Conservation (phyloP, 2,113 vertebrate species). For the Gulo gulo region DNA sequence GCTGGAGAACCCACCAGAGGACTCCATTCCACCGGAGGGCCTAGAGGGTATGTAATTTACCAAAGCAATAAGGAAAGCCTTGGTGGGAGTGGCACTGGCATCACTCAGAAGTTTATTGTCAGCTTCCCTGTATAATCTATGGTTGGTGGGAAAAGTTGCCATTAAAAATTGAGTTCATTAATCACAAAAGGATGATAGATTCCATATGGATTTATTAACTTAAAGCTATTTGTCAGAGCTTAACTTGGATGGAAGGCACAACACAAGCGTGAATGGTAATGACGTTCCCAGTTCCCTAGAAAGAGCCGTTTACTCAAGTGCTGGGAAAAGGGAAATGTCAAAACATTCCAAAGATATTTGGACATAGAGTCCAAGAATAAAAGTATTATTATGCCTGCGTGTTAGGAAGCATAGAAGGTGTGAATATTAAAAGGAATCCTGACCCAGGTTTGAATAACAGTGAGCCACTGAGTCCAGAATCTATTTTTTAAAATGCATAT, state of each 20-base stretch:
- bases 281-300: neutral
- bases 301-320: neutral
- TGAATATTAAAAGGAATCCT: neutral
- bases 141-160: neutral
- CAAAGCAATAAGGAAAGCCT: neutral
- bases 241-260: neutral
- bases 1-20: neutral
- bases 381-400: neutral
- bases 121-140: neutral
- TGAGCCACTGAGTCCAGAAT: neutral
- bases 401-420: neutral
- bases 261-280: neutral
- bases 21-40: neutral
- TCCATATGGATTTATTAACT: neutral
- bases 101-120: neutral
- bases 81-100: neutral
- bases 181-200: neutral
- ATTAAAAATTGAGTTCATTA: neutral
- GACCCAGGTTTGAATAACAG: neutral
- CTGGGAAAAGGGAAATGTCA: neutral
- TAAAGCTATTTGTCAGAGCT: neutral
- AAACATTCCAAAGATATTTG: neutral
- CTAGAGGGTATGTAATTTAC: neutral
- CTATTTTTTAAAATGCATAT: neutral
- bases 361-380: neutral